Base-by-base conservation (phyloP, 2,113 vertebrate species). In the Epinephelus lanceolatus region DNA sequence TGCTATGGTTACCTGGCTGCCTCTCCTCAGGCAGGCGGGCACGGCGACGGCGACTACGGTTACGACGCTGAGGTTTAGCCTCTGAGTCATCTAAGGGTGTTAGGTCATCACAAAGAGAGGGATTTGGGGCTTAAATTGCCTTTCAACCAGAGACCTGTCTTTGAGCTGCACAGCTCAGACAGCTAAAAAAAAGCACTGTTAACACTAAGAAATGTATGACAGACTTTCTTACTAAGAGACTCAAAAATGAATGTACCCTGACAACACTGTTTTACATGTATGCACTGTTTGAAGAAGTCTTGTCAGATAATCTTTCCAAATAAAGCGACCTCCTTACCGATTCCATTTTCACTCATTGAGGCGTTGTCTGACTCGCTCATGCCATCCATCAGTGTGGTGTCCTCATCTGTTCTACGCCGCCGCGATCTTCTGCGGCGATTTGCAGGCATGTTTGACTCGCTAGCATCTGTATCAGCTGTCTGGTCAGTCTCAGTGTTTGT, bases 281-380 rank as follows among this genome's bases (percentile, higher is more conserved):
- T 65, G 25, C 21, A 27, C 8, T 55, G 33, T 23, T 27, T 23
- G 42, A 19, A 25, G 9, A 30, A 14, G 10, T 21, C 56, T 21
- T n/a, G 25, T 57, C 21, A 68, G 61, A 37, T 63, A 0, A 51
- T 53, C 13, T 18, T 30, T 19, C 21, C 12, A 49, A 21, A 52
- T 19, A 10, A 17, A 21, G 18, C 12, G 27, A 62, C 8, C 37
- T 78, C 5, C 96, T 91, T 96, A 98, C 98, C 98, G 86, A 97
- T 95, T 94, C 98, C 98, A 86, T 99, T 99, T 93, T 99, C 98
- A 90, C 98, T 99, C 93, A 98, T 94, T 55, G 98, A 99, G 66
- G 98, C 94, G 60, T 97, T 99, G 93, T 99, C 98, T 21, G 98
- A 99, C 91, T 99, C 98, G 87, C 97, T 99, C 96, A 97, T 96